Percentiles rank a stretch among this genome's conserved stretches.
Conservation (phyloP, 2,113 vertebrate species). For the Andinoacara biseriatus region DNA sequence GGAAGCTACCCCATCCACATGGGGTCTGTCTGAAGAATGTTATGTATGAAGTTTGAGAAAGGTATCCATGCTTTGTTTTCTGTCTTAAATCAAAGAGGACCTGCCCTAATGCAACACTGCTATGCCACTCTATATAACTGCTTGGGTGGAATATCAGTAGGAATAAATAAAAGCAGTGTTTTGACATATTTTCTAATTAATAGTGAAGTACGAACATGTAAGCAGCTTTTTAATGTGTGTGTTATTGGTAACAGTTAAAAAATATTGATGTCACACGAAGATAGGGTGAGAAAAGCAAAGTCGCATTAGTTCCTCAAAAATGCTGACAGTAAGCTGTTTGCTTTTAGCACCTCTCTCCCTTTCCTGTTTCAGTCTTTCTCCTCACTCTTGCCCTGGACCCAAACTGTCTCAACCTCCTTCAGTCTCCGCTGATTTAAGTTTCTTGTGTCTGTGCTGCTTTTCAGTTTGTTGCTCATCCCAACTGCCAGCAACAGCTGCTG, state of each 20-base stretch:
- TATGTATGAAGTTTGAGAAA: not conserved
- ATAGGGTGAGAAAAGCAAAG: not conserved
- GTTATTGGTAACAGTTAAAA: not conserved
- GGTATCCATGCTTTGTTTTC: not conserved
- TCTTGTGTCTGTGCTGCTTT: not conserved
- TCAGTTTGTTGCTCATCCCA: constrained; percentile 97
- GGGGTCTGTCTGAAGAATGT: not conserved
- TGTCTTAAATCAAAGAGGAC: not conserved
- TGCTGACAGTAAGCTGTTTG: not conserved
- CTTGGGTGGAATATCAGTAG: no score
- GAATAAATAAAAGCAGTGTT: not conserved
- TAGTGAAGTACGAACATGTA: not conserved
- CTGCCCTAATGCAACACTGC: not conserved
- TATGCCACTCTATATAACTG: not conserved
- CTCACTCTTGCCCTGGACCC: not conserved
- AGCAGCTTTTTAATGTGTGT: not conserved
- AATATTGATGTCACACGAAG: not conserved
- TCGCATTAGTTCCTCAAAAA: not conserved
- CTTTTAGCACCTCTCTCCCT: not conserved
- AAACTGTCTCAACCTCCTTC: not conserved
- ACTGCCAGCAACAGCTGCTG: constrained; percentile 97
- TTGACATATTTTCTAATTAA: not conserved
- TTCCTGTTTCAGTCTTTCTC: not conserved
- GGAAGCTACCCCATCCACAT: not conserved
- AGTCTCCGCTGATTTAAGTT: not conserved